Conservation (phyloP, 2,888 invertebrate species). For the Drosophila nigricruria region DNA sequence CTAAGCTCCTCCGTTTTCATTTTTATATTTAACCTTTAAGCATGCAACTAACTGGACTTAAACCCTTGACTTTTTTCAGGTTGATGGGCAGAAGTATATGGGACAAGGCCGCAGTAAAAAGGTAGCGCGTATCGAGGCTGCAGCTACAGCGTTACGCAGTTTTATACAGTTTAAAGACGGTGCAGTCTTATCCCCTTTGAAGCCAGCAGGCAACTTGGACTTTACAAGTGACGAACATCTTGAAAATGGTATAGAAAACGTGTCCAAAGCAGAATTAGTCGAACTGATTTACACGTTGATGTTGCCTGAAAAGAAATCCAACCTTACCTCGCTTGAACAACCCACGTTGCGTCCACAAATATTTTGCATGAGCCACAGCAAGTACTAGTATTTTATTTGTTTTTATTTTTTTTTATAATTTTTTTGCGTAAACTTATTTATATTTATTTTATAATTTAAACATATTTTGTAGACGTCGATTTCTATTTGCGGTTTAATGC, state of each 20-base stretch:
- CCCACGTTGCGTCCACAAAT: constrained; percentile 73
- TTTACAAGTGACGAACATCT: constrained; percentile 86
- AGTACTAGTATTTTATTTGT: constrained; percentile 83
- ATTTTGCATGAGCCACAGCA: constrained; percentile 85
- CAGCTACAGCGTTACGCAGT: constrained; percentile 87
- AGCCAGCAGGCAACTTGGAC: constrained; percentile 85
- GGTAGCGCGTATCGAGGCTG: constrained; percentile 87
- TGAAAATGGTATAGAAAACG: constrained; percentile 84
- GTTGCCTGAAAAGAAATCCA: constrained; percentile 78
- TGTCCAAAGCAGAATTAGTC: constrained; percentile 72
- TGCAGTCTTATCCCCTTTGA: constrained; percentile 82
- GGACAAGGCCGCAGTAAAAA: constrained; percentile 87
- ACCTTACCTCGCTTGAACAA: constrained; percentile 76
- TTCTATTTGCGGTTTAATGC: constrained; percentile 14
- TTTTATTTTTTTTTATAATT: constrained; percentile 61
- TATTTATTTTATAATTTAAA: constrained; percentile 41
- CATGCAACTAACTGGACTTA: not conserved
- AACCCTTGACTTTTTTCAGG: constrained; percentile 71
- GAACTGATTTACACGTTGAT: constrained; percentile 77
- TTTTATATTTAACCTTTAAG: not conserved
- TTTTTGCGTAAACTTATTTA: constrained; percentile 25
- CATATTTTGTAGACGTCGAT: constrained; percentile 18
- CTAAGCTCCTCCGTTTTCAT: too few relatives aligned
- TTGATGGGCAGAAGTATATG: constrained; percentile 87
- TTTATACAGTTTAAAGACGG: constrained; percentile 87